phyloP scores from a whole-genome alignment of 2,113 vertebrate species.

The Gavialis gangeticus region DNA sequence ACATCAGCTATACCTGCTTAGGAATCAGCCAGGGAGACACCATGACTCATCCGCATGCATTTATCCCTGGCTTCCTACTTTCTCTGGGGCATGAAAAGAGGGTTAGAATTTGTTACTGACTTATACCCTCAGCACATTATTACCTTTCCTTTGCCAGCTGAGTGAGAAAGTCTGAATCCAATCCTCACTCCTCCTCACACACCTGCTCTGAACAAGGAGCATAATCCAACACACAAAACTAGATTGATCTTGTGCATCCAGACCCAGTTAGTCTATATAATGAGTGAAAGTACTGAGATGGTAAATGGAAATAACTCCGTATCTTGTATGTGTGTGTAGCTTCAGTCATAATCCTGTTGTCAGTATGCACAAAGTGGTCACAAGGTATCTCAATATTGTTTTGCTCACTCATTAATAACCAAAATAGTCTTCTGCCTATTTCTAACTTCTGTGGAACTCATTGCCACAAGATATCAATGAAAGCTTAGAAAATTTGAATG shows the following conservation, averaged over 20 bases:
- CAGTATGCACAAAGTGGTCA: background rate
- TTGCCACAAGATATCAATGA: too few species aligned
- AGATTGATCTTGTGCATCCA: background rate
- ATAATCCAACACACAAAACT: background rate
- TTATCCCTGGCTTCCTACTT: background rate
- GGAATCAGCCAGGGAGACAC: background rate
- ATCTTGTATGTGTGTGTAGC: background rate
- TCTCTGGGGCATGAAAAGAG: background rate
- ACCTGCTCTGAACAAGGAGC: background rate
- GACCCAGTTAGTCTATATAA: background rate
- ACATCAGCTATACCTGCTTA: background rate
- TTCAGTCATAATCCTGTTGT: background rate
- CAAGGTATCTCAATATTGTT: background rate
- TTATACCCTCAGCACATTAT: background rate
- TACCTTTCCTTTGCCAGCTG: background rate
- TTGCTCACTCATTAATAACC: background rate
- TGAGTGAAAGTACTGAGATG: background rate
- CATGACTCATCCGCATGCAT: background rate
- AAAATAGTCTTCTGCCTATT: background rate
- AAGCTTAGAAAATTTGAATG: background rate
- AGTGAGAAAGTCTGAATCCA: background rate
- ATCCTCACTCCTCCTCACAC: background rate
- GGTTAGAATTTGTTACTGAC: background rate
- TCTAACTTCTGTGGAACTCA: too few species aligned
- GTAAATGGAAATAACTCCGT: too few species aligned